Evolutionary conservation across 2,113 vertebrate species (phyloP), one percentile per base, ranked within the genome.

Genomic region (Illadopsis cleaveri): DNA sequence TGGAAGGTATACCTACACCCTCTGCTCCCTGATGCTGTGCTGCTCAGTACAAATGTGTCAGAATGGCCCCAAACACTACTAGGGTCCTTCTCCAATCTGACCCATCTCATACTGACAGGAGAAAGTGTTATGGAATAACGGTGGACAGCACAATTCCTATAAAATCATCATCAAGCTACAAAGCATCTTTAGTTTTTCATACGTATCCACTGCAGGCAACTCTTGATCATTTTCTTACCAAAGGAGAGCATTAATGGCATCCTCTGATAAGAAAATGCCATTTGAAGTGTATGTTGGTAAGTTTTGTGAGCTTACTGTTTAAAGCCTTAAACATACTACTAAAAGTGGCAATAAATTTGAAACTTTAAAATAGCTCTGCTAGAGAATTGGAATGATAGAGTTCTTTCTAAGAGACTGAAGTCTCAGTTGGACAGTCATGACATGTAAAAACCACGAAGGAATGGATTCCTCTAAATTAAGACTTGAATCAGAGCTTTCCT

Each of bases 11-110:
- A n/a, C 37, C 61, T 45, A 48, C 11, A 48, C 19, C 21, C 28
- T 54, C 31, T 66, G 38, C 15, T 79, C 30, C 30, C 44, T 50
- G 57, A 89, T 0, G 1, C 38, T 75, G n/a, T 0, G 0, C 48
- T 82, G 28, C 44, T 79, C 38, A 70, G 31, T 17, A 53, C 24
- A 40, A 44, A 58, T 3, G 14, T 45, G 61, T 51, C 42, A 76
- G 31, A 76, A 37, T 38, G 33, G 22, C 18, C 31, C 27, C 42
- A 58, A 56, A 42, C 33, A 60, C 35, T 69, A 15, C 9, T 9
- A 38, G 27, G 7, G 15, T 58, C 15, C 51, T 54, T 66, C 54
- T 68, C 8, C 82, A 78, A 70, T 45, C 45, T 77, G 10, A 61
- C 31, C 16, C 19, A 47, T 61, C n/a, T 57, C 61, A 50, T 2